phyloP scores from a whole-genome alignment of 2,113 vertebrate species.

The Urocitellus parryii region DNA sequence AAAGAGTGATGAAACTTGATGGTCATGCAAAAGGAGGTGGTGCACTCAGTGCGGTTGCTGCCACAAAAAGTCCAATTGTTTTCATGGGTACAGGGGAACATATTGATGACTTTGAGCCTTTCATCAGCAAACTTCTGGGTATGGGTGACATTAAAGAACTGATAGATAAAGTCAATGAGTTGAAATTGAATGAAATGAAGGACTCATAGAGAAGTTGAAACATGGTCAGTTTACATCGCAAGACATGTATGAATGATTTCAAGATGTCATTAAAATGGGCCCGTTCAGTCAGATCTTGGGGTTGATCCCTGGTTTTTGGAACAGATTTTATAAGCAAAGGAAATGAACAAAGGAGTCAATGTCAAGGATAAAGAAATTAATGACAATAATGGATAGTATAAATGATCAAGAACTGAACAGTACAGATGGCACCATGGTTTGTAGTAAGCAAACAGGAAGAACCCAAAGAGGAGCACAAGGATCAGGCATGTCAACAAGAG shows the following conservation, averaged over 20 bases:
- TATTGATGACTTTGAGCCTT: constrained; percentile 99
- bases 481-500: constrained; percentile 96
- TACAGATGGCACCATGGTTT: constrained; percentile 98
- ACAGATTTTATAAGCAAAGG: constrained; percentile 99
- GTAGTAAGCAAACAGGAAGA: constrained; percentile 97
- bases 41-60: constrained; percentile 98
- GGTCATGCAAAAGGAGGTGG: constrained; percentile 99
- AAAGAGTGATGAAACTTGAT: constrained; percentile 90
- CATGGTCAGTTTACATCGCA: constrained; percentile 98
- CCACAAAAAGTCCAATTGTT: constrained; percentile 99
- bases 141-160: constrained; percentile 99
- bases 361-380: constrained; percentile 98
- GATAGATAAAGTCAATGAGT: constrained; percentile 98
- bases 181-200: constrained; percentile 99
- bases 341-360: constrained; percentile 97
- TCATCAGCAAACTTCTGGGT: constrained; percentile 99
- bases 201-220: constrained; percentile 98
- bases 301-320: constrained; percentile 99
- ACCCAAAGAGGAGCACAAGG: constrained; percentile 97
- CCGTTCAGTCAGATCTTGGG: constrained; percentile 99
- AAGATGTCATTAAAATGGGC: constrained; percentile 99
- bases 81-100: constrained; percentile 99
- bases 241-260: constrained; percentile 99
- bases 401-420: constrained; percentile 99
- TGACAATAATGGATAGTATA: constrained; percentile 99